Percentiles rank a stretch among this genome's conserved stretches.
Evolutionary conservation across 2,113 vertebrate species (phyloP).

Genomic region (Apodemus sylvaticus): DNA sequence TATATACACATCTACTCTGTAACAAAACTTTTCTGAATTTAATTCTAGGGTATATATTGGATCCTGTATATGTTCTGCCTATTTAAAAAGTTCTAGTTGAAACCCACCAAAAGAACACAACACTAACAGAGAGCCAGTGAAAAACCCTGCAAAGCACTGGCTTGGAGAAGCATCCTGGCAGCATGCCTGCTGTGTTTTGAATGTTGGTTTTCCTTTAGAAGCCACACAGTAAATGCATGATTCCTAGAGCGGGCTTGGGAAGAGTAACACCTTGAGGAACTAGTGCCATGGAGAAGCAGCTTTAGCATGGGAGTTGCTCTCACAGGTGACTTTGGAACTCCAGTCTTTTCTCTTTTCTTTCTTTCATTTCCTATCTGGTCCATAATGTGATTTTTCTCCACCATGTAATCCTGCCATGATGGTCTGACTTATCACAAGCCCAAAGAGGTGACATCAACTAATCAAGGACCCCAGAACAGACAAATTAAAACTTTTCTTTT

Average conservation of each 20-base stretch:
- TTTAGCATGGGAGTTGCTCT: accelerated
- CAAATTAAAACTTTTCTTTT: neutral
- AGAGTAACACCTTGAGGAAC: too few relatives aligned
- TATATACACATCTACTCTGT: neutral
- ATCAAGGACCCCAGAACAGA: neutral
- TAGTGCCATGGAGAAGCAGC: neutral
- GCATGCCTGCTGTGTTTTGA: neutral
- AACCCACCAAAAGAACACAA: neutral
- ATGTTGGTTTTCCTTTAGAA: neutral
- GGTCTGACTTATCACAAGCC: neutral
- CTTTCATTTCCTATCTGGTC: too few relatives aligned
- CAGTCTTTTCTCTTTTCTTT: neutral
- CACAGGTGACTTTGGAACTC: neutral
- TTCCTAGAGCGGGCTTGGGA: neutral
- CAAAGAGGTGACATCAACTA: neutral
- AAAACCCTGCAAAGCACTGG: neutral
- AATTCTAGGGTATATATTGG: too few relatives aligned
- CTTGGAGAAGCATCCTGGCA: neutral
- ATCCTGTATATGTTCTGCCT: too few relatives aligned
- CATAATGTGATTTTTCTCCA: neutral
- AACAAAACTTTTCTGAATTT: neutral
- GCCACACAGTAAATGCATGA: neutral
- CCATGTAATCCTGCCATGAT: too few relatives aligned
- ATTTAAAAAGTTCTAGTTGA: neutral
- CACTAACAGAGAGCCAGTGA: neutral